Evolutionary conservation across 2,888 invertebrate genomes (phyloP).

Genomic region (Cynaeus angustus): DNA sequence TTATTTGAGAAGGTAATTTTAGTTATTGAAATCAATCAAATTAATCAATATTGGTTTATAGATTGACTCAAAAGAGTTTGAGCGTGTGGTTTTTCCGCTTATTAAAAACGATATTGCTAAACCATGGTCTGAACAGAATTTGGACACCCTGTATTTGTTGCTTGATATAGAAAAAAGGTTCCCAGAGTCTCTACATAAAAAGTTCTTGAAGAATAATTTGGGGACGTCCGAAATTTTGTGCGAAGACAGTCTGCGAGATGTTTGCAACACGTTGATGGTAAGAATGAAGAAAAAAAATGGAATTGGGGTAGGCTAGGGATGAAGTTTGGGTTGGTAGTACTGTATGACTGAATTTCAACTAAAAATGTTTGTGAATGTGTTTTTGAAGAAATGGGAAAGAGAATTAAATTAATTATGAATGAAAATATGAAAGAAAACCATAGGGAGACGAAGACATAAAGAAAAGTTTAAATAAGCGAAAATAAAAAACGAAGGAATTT

Average conservation of each 20-base stretch:
- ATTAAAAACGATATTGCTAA: constrained; percentile 77
- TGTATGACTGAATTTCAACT: too few relatives aligned
- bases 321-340: too few relatives aligned
- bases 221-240: constrained; percentile 75
- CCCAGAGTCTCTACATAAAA: constrained; percentile 73
- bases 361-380: too few relatives aligned
- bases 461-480: too few relatives aligned
- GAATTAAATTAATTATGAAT: too few relatives aligned
- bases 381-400: too few relatives aligned
- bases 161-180: constrained; percentile 71
- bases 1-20: constrained; percentile 75
- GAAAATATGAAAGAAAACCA: too few relatives aligned
- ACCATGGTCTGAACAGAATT: constrained; percentile 77
- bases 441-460: too few relatives aligned
- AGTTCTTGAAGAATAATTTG: constrained; percentile 75
- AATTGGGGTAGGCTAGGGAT: too few relatives aligned
- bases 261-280: constrained; percentile 79
- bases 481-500: too few relatives aligned
- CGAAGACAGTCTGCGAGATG: constrained; percentile 74
- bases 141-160: constrained; percentile 80
- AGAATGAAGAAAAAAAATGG: constrained; percentile 59
- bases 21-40: too few relatives aligned
- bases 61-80: constrained; percentile 73
- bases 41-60: constrained; percentile 38
- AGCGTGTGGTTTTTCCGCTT: constrained; percentile 75